Evolutionary conservation across 1,140 invertebrate species (phyloP), one percentile per base, ranked within the genome.

Genomic region (Diorhabda sublineata): DNA sequence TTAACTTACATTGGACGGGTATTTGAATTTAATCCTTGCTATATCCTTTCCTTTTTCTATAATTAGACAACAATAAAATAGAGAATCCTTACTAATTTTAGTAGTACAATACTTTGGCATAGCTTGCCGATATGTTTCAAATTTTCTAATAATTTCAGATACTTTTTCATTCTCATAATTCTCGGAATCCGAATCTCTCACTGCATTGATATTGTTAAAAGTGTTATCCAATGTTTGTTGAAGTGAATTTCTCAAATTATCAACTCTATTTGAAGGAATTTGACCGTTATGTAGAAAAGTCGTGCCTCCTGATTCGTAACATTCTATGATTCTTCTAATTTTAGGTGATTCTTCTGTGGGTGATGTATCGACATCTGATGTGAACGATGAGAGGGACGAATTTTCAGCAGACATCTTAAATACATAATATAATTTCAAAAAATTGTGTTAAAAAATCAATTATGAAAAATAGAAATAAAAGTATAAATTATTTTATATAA

Each of bases 1-100:
- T 6, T 63, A 41, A 83, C 83, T 85, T 81, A 90, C 89, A 81
- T 87, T 81, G 73, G 79, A 76, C 42, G 89, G 89, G 82, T 85
- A 90, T 75, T 87, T 88, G 69, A 83, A 86, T 75, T 89, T 89
- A 11, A 90, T 86, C 75, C 89, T 88, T 5, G 88, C 87, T 73
- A 81, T 82, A 76, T 84, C 85, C 69, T 85, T 83, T 76, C 88
- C 86, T 66, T 89, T 80, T 2, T 88, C 89, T 45, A 91, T 86
- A 11, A 91, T 79, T 5, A 90, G 73, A 74, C 89, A 86, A 42
- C 87, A 84, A 73, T 90, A 86, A 74, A 91, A 90, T 61, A 91
- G 73, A 4, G 85, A 73, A 57, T 76, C 68, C 62, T 68, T 76
- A 58, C 65, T 71, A 5, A 75, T 52, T 62, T 71, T 66, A 8